These are phyloP conservation scores for Styela plicata DNA, from an alignment of 23 tunicate species.

Conservation along the genomic window DNA sequence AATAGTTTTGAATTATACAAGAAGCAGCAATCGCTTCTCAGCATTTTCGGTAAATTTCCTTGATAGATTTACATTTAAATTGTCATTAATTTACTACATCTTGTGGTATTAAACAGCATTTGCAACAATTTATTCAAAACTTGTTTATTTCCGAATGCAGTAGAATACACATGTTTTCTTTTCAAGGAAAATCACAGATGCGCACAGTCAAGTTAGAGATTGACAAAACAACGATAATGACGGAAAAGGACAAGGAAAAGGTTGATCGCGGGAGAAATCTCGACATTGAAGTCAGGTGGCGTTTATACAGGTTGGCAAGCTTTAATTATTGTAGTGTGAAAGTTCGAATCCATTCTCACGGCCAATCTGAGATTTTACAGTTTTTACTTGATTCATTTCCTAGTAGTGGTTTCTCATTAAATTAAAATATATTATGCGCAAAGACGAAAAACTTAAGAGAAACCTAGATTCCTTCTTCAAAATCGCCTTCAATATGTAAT, in stretches of 20 bases:
- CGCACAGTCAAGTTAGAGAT: slow-evolving; percentile 16
- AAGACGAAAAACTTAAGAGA: too few relatives aligned
- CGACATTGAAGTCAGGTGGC: slow-evolving; percentile 35
- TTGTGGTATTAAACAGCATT: too few relatives aligned
- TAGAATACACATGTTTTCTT: neutral
- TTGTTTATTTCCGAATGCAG: neutral
- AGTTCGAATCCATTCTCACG: neutral
- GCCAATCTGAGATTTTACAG: too few relatives aligned
- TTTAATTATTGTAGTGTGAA: too few relatives aligned
- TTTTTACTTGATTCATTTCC: neutral
- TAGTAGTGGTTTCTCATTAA: too few relatives aligned
- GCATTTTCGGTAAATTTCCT: neutral
- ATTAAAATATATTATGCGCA: too few relatives aligned
- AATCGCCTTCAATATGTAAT: slow-evolving; percentile 9
- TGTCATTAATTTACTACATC: neutral
- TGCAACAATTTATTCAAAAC: too few relatives aligned
- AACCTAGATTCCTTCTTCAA: too few relatives aligned
- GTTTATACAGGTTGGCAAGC: slow-evolving; percentile 44
- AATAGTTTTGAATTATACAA: too few relatives aligned
- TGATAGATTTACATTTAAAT: neutral
- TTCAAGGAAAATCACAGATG: neutral
- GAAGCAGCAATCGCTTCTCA: neutral
- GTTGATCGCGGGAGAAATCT: slow-evolving; percentile 5
- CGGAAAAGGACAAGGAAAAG: slow-evolving; percentile 10
- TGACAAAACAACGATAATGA: slow-evolving; percentile 38